Base-by-base conservation (phyloP, 2,113 vertebrate species). In the Saguinus imperator region DNA sequence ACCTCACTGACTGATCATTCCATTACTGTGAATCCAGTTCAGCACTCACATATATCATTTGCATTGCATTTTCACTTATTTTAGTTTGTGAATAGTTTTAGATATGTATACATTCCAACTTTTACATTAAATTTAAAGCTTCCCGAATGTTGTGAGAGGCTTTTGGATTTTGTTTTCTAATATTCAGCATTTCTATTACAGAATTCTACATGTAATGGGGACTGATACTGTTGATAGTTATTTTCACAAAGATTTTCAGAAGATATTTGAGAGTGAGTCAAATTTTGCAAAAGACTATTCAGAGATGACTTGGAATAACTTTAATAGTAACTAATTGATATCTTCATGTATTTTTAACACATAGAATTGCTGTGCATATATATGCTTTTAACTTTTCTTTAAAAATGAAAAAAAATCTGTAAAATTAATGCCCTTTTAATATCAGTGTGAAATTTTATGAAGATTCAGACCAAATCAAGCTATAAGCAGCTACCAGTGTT, bases 1-100 rank as follows among this genome's bases (percentile, higher is more conserved):
- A 94, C 88, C 79, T 94, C 76, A 76, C 3, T 17, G 61, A 87
- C 77, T 88, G 79, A 93, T 92, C 66, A 94, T 81, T 95, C 9
- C 20, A 73, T 94, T 92, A 58, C 48, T 72, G 32, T 66, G 89
- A 95, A 95, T 90, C 48, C 52, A 95, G 83, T 96, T 85, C 32
- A 17, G 84, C 81, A 81, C 61, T 90, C 88, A 87, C 10, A 79
- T n/a, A 68, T 43, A 73, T 88, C 77, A 94, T 88, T 88, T 97
- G 58, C 70, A 95, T 94, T 94, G 18, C 35, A 88, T 89, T 94
- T 89, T 92, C 45, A 94, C 81, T 94, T 61, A 95, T 82, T 94
- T 95, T 94, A 88, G 57, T 93, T 95, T 95, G 90, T 95, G 77
- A 96, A 88, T 57, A 93, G 48, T 93, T 89, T 87, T 45, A 89